Evolutionary conservation across 2,888 invertebrate genomes (phyloP).

Genomic region (Ectropis crepuscularia): DNA sequence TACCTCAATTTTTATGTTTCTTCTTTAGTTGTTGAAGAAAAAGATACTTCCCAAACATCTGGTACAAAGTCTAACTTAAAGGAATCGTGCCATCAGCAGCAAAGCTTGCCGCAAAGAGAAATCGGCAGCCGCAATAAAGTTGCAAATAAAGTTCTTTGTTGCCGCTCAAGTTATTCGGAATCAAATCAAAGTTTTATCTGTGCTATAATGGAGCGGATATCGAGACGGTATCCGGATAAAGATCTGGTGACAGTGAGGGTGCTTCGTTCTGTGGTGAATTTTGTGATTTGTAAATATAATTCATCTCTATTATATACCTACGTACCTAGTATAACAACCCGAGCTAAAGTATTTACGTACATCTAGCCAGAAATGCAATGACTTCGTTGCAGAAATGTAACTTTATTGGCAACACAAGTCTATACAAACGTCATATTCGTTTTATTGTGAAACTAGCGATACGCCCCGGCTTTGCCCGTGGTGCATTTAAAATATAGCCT

Average conservation of each 20-base stretch:
- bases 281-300: conserved; percentile 4
- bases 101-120: conserved; percentile 23
- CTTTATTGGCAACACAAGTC: too few species aligned
- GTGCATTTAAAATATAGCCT: too few species aligned
- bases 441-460: too few species aligned
- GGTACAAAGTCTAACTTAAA: conserved; percentile 26
- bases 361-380: too few species aligned
- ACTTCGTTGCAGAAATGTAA: too few species aligned
- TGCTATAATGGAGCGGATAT: conserved; percentile 79
- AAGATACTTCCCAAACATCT: conserved; percentile 1
- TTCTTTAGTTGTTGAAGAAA: background rate
- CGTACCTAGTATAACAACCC: too few species aligned
- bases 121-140: conserved; percentile 55
- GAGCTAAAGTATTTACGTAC: too few species aligned
- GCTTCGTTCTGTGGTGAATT: conserved; percentile 3
- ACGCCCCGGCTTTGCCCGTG: too few species aligned
- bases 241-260: conserved; percentile 58
- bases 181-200: conserved; percentile 81
- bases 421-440: too few species aligned
- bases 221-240: conserved; percentile 68
- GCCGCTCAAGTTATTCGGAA: conserved; percentile 70
- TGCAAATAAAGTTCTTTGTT: conserved; percentile 64
- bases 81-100: conserved; percentile 37
- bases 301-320: too few species aligned
- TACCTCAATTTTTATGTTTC: background rate